These are phyloP conservation scores for Epinotia brunnichana DNA, from an alignment of 2,888 invertebrate genomes.

Conservation along the genomic window DNA sequence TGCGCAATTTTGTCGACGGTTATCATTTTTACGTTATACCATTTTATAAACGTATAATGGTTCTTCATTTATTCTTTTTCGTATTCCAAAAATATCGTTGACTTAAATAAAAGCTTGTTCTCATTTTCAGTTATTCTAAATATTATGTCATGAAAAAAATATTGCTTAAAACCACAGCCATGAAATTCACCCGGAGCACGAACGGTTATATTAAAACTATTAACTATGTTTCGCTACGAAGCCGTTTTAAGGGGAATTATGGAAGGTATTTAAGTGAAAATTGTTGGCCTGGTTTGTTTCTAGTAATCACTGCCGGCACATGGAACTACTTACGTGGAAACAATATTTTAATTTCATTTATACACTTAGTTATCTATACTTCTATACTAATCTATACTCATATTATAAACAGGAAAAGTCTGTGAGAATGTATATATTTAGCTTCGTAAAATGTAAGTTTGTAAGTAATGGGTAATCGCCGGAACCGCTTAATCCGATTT, in stretches of 20 bases:
- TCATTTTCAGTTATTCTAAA: not conserved
- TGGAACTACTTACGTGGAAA: not conserved
- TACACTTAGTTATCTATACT: too few species aligned
- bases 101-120: not conserved
- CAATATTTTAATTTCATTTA: not conserved
- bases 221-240: not conserved
- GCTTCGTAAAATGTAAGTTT: too few species aligned
- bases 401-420: too few species aligned
- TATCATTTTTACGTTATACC: not conserved
- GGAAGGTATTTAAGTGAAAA: conserved; percentile 12
- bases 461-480: too few species aligned
- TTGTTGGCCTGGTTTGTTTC: not conserved
- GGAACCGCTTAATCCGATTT: too few species aligned
- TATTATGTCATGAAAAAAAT: not conserved
- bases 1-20: not conserved
- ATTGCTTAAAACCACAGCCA: conserved; percentile 7
- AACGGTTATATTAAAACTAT: conserved; percentile 8
- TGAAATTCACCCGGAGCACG: conserved; percentile 1
- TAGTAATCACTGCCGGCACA: not conserved
- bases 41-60: not conserved
- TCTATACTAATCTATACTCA: too few species aligned
- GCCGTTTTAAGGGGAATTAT: conserved; percentile 7
- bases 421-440: too few species aligned
- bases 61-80: too few species aligned
- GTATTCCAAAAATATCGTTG: not conserved